These are phyloP conservation scores for Dinoponera quadriceps DNA, from an alignment of 1,140 invertebrate species.

Conservation along the genomic window DNA sequence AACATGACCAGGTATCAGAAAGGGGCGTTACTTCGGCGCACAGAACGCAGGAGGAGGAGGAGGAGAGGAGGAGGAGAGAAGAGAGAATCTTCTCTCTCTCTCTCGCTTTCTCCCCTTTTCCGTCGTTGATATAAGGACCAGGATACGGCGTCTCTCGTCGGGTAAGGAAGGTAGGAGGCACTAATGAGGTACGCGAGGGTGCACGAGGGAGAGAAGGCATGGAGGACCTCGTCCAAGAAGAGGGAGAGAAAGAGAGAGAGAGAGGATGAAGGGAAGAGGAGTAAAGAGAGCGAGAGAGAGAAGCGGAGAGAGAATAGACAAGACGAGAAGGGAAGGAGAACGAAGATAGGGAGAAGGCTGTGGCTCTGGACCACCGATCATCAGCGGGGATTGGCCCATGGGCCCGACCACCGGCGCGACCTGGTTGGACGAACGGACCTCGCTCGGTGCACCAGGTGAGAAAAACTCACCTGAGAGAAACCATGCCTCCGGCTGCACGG, in stretches of 20 bases:
- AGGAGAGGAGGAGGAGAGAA: conserved; percentile 36
- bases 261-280: neutral
- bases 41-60: conserved; percentile 62
- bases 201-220: conserved; percentile 33
- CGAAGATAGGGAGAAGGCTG: conserved; percentile 76
- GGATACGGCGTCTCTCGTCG: conserved; percentile 68
- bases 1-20: conserved; percentile 80
- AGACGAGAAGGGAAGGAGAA: conserved; percentile 39
- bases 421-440: conserved; percentile 78
- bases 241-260: conserved; percentile 6
- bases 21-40: conserved; percentile 72
- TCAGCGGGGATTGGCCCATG: conserved; percentile 81
- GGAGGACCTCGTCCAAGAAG: conserved; percentile 22
- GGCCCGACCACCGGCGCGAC: conserved; percentile 74
- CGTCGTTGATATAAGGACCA: conserved; percentile 72
- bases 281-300: neutral
- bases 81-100: conserved; percentile 73
- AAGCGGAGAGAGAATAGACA: conserved; percentile 15
- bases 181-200: conserved; percentile 80
- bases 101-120: conserved; percentile 75
- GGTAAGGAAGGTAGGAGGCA: conserved; percentile 78
- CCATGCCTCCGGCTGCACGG: conserved; percentile 63
- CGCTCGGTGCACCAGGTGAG: conserved; percentile 75
- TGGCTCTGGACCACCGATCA: conserved; percentile 80
- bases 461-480: conserved; percentile 76